Base-by-base conservation (phyloP, 2,888 invertebrate genomes). In the Synergus laeviventris region DNA sequence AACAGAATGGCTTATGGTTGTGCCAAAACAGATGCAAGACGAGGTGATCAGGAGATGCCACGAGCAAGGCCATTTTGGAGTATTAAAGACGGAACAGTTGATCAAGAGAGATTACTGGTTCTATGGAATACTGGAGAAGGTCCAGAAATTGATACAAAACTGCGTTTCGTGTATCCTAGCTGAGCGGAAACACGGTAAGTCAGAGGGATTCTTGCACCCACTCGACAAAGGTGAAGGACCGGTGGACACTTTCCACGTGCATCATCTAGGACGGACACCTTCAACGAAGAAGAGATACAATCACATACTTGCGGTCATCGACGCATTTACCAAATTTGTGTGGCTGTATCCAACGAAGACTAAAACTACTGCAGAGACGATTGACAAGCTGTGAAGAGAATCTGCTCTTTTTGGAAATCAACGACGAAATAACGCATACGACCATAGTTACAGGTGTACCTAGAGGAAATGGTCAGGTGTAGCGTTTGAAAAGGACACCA, bases 81-180 rank as follows among this genome's bases (percentile, higher is more conserved):
- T 4, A 31, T 3, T 3, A 31, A 82, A 82, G 54, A 84, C 81
- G 11, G 82, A 81, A 54, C 74, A 76, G 8, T 54, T 82, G 11
- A 11, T 81, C 0, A 78, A 76, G 12, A 59, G 74, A 45, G 81
- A 81, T 3, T 81, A 79, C 39, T 81, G 76, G 75, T 77, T 83
- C 31, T 18, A 54, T n/a, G 56, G 64, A 1, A 73, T 81, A 74
- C 77, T 66, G 4, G 16, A 45, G 14, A 81, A 80, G 42, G 54
- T 83, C 36, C 54, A 81, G 56, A 77, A 73, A 24, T 56, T 73
- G 16, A 38, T 83, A 7, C 36, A 14, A 5, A 81, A 78, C 31
- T 84, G 81, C 31, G 66, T 84, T 1, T 73, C 78, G 11, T 84
- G 78, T 31, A 84, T 83, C 11, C 31, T 84, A 12, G 78, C 78